phyloP scores from a whole-genome alignment of 2,113 vertebrate species.

The Motacilla alba region DNA sequence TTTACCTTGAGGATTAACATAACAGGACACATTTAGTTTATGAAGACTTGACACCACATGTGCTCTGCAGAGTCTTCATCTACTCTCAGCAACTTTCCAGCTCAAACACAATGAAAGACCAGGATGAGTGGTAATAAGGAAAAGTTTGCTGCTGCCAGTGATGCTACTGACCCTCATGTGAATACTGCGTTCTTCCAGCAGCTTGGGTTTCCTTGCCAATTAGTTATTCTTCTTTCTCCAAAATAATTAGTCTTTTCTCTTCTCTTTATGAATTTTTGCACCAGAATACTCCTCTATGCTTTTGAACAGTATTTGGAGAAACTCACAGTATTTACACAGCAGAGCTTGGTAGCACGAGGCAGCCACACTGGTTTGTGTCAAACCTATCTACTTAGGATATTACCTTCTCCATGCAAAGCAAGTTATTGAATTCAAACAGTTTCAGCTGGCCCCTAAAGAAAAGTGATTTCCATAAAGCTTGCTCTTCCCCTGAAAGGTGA shows the following conservation, averaged over 20 bases:
- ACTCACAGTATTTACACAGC: not conserved
- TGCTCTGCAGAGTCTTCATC: not conserved
- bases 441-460: not conserved
- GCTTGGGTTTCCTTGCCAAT: not conserved
- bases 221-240: not conserved
- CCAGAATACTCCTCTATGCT: not conserved
- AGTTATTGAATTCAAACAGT: not conserved
- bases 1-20: not conserved
- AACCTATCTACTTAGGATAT: not conserved
- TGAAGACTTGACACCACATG: not conserved
- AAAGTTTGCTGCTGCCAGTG: not conserved
- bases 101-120: not conserved
- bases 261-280: not conserved
- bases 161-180: rapidly evolving
- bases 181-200: not conserved
- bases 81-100: not conserved
- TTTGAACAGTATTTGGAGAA: not conserved
- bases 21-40: not conserved
- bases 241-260: not conserved
- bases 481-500: not conserved
- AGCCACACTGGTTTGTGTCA: not conserved
- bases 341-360: not conserved
- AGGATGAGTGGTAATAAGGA: not conserved
- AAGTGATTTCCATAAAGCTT: not conserved
- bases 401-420: not conserved